Evolutionary conservation across 2,888 invertebrate genomes (phyloP), one percentile per base, ranked within the genome.

Genomic region (Stictocephala bisonia): DNA sequence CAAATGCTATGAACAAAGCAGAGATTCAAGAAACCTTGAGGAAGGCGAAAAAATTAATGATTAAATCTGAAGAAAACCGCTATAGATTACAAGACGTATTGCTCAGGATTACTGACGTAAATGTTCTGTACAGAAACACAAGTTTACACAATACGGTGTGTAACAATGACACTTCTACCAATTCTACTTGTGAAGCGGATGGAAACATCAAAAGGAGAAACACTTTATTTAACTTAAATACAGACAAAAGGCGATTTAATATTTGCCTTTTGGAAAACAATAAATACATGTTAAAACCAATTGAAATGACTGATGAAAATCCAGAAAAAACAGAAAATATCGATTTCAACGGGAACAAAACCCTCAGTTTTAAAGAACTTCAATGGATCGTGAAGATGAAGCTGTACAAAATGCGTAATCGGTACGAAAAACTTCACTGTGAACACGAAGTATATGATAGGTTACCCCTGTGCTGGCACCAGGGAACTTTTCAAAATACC

Each of bases 371-470:
- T n/a, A 18, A 40, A 18, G 64, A 64, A 11, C 18, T 64, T 18
- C 64, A 44, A 26, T 64, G 41, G 64, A 1, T 44, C 15, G 26
- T 64, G 26, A 64, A 64, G 18, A 26, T 64, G 44, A 64, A 64
- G 15, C 18, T 64, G 64, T 64, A 64, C 44, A 64, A 64, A 24
- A 15, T 64, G 6, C 64, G 64, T 40, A 41, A 64, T 27, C 64
- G 20, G 1, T 64, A 64, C 24, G 64, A 64, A 7, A 41, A 44
- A 27, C 64, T 64, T n/a, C 26, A 24, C 1, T 40, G 22, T 22
- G 60, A 60, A 3, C 56, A 29, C 13, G 64, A 64, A 24, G 26
- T 64, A 11, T 41, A 64, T 26, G 64, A 64, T 24, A 64, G 64
- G 64, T 26, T 27, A 7, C 44, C 44, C 9, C 27, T 64, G 18